These are phyloP conservation scores for Albula goreensis DNA, from an alignment of 2,113 vertebrate species.

Conservation along the genomic window DNA sequence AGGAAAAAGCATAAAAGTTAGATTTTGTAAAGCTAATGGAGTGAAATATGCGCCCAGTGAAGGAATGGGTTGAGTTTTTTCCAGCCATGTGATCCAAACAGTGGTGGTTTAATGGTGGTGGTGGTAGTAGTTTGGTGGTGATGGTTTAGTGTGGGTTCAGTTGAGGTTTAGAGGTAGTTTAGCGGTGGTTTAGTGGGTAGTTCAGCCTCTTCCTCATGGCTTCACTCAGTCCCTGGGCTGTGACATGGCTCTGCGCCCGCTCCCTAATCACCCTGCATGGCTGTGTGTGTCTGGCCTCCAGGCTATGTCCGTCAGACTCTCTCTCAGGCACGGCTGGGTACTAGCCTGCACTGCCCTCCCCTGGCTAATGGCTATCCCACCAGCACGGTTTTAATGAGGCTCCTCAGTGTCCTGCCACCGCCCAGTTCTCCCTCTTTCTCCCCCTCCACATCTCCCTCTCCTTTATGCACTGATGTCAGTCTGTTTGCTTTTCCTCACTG, in stretches of 20 bases:
- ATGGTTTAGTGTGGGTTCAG: no score
- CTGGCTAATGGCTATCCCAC: not conserved
- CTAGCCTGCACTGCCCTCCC: not conserved
- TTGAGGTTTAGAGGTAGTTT: no score
- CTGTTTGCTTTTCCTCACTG: not conserved
- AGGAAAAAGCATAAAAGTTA: no score
- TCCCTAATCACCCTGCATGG: slow-evolving; percentile 21
- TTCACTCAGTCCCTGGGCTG: not conserved
- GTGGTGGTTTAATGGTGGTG: no score
- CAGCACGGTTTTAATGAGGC: not conserved
- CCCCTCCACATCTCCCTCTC: not conserved
- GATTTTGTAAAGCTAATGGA: no score
- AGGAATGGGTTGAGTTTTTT: not conserved
- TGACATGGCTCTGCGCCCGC: not conserved
- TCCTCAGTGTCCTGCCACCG: not conserved
- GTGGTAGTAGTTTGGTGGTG: no score
- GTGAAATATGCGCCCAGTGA: not conserved
- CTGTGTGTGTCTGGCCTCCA: not conserved
- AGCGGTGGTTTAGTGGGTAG: not conserved
- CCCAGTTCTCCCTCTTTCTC: slow-evolving; percentile 6
- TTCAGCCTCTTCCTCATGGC: not conserved
- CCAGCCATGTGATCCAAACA: no score
- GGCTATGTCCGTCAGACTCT: not conserved
- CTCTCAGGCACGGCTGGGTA: not conserved
- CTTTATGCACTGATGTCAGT: not conserved